Conservation (phyloP, 2,797 vertebrate genomes). For the Falco berigora region DNA sequence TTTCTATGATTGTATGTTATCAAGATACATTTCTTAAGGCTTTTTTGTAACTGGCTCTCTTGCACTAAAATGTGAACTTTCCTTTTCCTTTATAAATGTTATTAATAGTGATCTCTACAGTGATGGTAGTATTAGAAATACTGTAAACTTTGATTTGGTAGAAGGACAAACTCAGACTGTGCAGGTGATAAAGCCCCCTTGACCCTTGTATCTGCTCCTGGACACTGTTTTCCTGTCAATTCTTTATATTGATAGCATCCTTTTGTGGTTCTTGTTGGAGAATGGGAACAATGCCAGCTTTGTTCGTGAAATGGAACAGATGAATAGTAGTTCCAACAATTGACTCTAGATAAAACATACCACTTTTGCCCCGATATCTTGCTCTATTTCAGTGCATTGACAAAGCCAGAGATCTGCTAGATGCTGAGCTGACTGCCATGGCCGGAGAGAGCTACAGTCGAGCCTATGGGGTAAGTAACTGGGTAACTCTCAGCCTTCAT, state of each 20-base stretch:
- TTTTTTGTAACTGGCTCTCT: not conserved
- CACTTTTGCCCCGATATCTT: not conserved
- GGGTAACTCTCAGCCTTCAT: not conserved
- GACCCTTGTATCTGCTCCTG: not conserved
- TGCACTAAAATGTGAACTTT: not conserved
- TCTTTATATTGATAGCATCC: not conserved
- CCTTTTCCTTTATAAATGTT: not conserved
- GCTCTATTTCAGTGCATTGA: constrained; percentile 87
- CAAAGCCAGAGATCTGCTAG: constrained; percentile 95
- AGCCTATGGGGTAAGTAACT: constrained; percentile 88
- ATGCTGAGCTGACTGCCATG: constrained; percentile 97
- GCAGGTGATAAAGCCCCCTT: not conserved
- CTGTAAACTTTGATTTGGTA: not conserved
- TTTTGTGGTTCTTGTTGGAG: not conserved
- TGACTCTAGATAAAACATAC: not conserved
- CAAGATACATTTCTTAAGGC: not conserved
- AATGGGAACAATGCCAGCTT: not conserved
- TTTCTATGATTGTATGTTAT: not conserved
- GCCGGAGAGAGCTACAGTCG: constrained; percentile 99
- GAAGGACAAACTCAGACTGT: not conserved
- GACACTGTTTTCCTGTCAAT: not conserved
- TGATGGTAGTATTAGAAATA: not conserved
- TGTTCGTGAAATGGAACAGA: not conserved
- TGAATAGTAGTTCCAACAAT: not conserved
- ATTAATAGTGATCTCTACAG: not conserved